A percentile compares a stretch with the other conserved stretches of the same genome.
Evolutionary conservation across 37 sponge, comb jelly and placozoan species (phyloP).

Genomic region (Diacarnus erythraeanus): DNA sequence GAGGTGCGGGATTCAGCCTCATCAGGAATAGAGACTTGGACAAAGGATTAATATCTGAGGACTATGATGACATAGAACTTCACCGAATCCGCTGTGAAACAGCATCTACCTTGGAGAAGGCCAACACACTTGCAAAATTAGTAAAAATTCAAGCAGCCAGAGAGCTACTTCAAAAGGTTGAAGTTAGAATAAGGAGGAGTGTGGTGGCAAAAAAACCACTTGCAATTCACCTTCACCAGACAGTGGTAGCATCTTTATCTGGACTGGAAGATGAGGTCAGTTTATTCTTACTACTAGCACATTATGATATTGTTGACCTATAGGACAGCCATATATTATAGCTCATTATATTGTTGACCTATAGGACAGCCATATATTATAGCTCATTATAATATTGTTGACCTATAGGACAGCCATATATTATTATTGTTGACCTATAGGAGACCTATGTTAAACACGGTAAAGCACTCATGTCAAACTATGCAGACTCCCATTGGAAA

Average conservation of each 20-base stretch:
- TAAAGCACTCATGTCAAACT: conserved; percentile 49
- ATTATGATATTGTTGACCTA: background rate
- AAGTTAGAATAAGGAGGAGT: conserved; percentile 27
- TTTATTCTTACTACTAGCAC: background rate
- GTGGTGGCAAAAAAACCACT: conserved; percentile 28
- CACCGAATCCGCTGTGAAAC: conserved; percentile 65
- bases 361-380: too few species aligned
- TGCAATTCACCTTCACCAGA: conserved; percentile 56
- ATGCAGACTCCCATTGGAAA: conserved; percentile 70
- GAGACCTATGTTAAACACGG: conserved; percentile 61
- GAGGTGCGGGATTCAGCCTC: conserved; percentile 17
- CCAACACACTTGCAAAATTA: conserved; percentile 50
- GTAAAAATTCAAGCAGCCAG: conserved; percentile 67
- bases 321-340: background rate
- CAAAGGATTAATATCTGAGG: conserved; percentile 38
- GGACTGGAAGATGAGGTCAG: conserved; percentile 49
- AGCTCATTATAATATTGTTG: too few species aligned
- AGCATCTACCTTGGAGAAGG: conserved; percentile 55
- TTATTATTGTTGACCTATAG: too few species aligned
- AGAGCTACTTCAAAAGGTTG: conserved; percentile 28
- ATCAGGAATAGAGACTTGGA: conserved; percentile 28
- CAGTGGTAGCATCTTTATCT: conserved; percentile 53
- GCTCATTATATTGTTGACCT: too few species aligned
- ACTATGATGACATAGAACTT: conserved; percentile 43
- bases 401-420: too few species aligned